Percentiles rank a stretch among this genome's conserved stretches.
Conservation (phyloP, 2,113 vertebrate species). For the Crotalus viridis region DNA sequence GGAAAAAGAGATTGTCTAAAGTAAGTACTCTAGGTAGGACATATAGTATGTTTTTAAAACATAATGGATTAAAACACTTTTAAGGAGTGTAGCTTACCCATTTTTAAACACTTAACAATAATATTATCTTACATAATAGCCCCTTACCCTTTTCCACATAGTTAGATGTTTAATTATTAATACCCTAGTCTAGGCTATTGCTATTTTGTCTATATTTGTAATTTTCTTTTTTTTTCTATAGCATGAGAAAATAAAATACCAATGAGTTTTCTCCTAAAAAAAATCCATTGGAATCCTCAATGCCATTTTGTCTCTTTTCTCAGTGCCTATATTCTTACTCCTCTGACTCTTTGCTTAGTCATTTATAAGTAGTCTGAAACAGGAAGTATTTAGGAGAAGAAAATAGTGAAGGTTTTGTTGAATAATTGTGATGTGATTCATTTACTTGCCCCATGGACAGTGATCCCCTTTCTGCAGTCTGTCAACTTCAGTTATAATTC, state of each 20-base stretch:
- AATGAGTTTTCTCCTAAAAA: not conserved
- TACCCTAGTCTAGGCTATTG: too few relatives aligned
- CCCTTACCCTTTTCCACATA: not conserved
- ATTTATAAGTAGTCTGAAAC: conserved; percentile 14
- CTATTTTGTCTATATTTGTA: not conserved
- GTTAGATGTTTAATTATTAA: not conserved
- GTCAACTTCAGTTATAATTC: not conserved
- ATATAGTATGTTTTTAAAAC: not conserved
- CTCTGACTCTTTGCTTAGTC: conserved; percentile 15
- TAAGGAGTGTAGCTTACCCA: not conserved
- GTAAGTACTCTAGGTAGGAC: not conserved
- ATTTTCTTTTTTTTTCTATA: not conserved
- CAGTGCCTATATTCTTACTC: conserved; percentile 2
- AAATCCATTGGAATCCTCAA: not conserved
- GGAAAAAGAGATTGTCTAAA: not conserved
- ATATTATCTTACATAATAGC: not conserved
- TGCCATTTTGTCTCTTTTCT: conserved; percentile 8
- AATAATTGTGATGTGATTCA: conserved; percentile 29
- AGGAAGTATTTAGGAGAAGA: conserved; percentile 11
- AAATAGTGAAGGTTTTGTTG: conserved; percentile 27
- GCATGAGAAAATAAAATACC: not conserved
- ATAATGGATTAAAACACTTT: not conserved
- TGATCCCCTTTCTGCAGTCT: conserved; percentile 12
- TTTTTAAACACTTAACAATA: not conserved
- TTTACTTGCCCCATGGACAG: conserved; percentile 1